Evolutionary conservation across 1,140 invertebrate genomes (phyloP).

Genomic region (Thaumetopoea pityocampa): DNA sequence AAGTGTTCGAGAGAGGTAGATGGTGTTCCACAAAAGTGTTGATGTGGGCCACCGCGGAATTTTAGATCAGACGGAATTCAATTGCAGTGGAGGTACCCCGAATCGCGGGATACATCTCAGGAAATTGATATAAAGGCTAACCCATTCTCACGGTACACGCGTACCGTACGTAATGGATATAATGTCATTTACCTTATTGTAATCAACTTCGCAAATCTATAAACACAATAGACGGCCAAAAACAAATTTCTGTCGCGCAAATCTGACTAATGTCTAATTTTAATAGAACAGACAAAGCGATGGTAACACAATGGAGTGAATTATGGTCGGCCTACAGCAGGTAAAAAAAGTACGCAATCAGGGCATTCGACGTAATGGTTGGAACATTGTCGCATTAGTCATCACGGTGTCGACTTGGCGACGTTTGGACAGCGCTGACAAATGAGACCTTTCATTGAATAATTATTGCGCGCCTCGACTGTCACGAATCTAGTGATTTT

Average conservation of each 20-base stretch:
- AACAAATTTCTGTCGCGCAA: slow-evolving; percentile 11
- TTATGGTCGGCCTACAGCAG: slow-evolving; percentile 55
- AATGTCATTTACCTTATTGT: too few relatives aligned
- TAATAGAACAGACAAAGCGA: slow-evolving; percentile 35
- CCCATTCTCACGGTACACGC: too few relatives aligned
- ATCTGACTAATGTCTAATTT: slow-evolving; percentile 27
- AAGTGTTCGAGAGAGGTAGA: too few relatives aligned
- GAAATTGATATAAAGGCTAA: too few relatives aligned
- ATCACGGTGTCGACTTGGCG: slow-evolving; percentile 59
- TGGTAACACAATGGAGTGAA: slow-evolving; percentile 54
- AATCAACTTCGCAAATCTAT: slow-evolving; percentile 14
- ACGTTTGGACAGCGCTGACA: slow-evolving; percentile 62
- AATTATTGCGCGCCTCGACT: slow-evolving; percentile 47
- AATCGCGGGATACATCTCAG: too few relatives aligned
- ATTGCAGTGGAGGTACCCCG: too few relatives aligned
- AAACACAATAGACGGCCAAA: slow-evolving; percentile 13
- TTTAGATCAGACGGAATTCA: background rate
- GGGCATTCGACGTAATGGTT: slow-evolving; percentile 52
- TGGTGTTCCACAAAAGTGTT: too few relatives aligned
- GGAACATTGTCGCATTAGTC: slow-evolving; percentile 65
- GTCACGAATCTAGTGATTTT: slow-evolving; percentile 39
- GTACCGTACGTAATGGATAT: too few relatives aligned
- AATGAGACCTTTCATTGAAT: slow-evolving; percentile 69
- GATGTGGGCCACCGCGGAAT: too few relatives aligned
- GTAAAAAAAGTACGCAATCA: slow-evolving; percentile 64